Percentiles rank a stretch among this genome's conserved stretches.
These are phyloP conservation scores for Ptilorrhoa leucosticta DNA, from an alignment of 2,113 vertebrate species.

Conservation along the genomic window DNA sequence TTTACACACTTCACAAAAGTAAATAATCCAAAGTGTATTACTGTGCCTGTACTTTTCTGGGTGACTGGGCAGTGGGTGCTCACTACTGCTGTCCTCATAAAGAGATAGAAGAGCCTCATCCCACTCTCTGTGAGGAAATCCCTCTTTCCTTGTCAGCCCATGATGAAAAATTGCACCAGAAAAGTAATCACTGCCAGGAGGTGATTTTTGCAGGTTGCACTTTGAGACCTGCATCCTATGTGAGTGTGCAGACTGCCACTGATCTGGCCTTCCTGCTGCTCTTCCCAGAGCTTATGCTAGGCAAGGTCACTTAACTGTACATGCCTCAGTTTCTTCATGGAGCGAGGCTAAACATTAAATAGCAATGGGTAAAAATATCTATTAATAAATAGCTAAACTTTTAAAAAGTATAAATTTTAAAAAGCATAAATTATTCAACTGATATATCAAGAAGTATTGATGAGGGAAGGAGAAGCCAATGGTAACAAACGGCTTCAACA, in stretches of 20 bases:
- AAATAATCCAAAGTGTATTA: background rate
- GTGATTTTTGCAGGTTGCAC: background rate
- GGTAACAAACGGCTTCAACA: conserved; percentile 24
- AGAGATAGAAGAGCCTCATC: background rate
- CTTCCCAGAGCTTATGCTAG: background rate
- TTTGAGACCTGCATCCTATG: background rate
- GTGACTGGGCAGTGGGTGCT: background rate
- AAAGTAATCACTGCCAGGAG: background rate
- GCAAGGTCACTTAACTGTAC: background rate
- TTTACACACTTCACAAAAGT: background rate
- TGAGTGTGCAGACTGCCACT: background rate
- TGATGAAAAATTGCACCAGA: background rate
- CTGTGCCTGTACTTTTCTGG: background rate
- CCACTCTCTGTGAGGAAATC: background rate
- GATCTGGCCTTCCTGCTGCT: background rate
- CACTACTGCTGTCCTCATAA: background rate
- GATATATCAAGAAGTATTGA: background rate
- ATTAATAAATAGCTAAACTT: conserved; percentile 14
- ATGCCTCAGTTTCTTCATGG: background rate
- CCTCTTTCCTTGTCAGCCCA: background rate
- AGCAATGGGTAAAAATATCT: background rate
- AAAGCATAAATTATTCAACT: conserved; percentile 31
- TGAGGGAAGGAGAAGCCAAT: background rate
- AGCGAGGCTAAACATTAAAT: background rate
- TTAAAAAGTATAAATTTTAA: conserved; percentile 3